Conservation (phyloP, 1,140 invertebrate species). For the Atta cephalotes region DNA sequence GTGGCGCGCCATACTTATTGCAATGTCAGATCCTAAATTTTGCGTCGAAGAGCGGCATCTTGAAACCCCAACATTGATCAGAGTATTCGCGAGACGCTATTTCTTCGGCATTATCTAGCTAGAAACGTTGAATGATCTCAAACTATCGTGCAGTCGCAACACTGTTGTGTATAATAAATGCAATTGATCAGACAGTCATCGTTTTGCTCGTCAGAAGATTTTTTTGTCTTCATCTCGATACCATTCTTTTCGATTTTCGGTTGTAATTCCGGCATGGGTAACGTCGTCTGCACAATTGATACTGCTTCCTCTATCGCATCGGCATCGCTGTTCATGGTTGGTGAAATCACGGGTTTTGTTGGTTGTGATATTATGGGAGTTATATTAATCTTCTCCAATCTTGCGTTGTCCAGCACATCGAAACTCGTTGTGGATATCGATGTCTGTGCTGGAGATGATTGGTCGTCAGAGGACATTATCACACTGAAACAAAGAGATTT, state of each 20-base stretch:
- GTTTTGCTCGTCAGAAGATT: conserved; percentile 72
- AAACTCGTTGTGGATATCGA: conserved; percentile 76
- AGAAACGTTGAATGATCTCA: conserved; percentile 66
- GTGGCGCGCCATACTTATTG: conserved; percentile 9
- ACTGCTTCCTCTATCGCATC: conserved; percentile 80
- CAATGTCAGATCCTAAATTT: conserved; percentile 44
- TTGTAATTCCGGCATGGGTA: conserved; percentile 77
- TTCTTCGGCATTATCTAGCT: conserved; percentile 3
- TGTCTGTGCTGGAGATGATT: conserved; percentile 73
- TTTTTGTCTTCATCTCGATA: conserved; percentile 71
- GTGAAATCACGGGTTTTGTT: conserved; percentile 40
- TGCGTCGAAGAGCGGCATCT: neutral
- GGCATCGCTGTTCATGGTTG: conserved; percentile 28
- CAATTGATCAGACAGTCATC: conserved; percentile 83
- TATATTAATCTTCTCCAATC: conserved; percentile 72
- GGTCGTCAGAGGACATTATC: conserved; percentile 81
- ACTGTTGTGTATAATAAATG: conserved; percentile 84
- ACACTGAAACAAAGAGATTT: conserved; percentile 78
- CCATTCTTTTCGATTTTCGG: conserved; percentile 81
- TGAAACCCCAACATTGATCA: neutral
- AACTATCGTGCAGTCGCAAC: conserved; percentile 84
- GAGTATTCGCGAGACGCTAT: neutral
- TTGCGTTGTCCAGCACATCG: conserved; percentile 80
- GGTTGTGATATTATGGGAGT: neutral
- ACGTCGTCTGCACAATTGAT: conserved; percentile 74